Evolutionary conservation across 2,888 invertebrate species (phyloP), one percentile per base, ranked within the genome.

Genomic region (Boloria selene): DNA sequence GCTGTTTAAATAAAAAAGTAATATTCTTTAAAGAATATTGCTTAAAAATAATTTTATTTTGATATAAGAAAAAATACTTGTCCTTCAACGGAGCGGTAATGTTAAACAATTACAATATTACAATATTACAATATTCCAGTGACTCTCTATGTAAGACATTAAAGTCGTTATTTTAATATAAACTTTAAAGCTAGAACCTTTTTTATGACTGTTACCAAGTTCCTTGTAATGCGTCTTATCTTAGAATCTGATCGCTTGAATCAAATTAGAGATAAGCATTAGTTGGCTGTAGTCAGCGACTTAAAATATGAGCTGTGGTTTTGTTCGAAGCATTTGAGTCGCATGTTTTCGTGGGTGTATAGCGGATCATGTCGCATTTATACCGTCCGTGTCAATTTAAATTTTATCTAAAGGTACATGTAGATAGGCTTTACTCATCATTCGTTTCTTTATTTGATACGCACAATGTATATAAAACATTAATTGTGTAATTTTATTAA

Each of bases 281-380:
- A 51, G 47, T 64, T 64, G 42, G 17, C 18, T 50, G 50, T 45
- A 52, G 52, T 14, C 31, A 16, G 5, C 16, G 13, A 26, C 17
- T 26, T 47, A 55, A 58, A 58, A 51, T 49, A 59, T 67, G 54
- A 67, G 58, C 52, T 50, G 62, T 49, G 55, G 22, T 49, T 52
- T 66, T 58, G 64, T 65, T 62, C 22, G 44, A n/a, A 47, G 26
- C 49, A 18, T 18, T 18, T 31, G 22, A 63, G 58, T 61, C 58
- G 64, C 61, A 42, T 54, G 62, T 64, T 51, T 55, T 45, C 26
- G 67, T 70, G 69, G 70, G 70, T 42, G 69, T 69, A 63, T 58
- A 69, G 56, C 67, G 69, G 69, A 60, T 67, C 69, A 66, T 67
- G 59, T 56, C 55, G 54, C 64, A 59, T 67, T 67, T 61, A 61